Base-by-base conservation (phyloP, 1,140 invertebrate genomes). In the Atta colombica region DNA sequence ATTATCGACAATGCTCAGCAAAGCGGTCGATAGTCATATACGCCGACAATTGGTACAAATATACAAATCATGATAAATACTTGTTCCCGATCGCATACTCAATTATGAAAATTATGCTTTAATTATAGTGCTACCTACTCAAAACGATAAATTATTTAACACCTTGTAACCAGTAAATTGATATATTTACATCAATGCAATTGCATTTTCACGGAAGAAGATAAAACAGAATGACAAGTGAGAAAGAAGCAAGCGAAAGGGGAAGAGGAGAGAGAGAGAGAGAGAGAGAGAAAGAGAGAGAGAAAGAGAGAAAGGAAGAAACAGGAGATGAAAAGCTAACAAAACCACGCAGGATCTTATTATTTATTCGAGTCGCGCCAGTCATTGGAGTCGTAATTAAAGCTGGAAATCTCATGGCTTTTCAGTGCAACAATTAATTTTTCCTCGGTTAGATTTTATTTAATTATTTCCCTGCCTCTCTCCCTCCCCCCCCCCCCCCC, bases 401-500 rank as follows among this genome's bases (percentile, higher is more conserved):
- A 90, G 86, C 63, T 88, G 89, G 86, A 88, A 91, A 89, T 88
- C 87, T 90, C 86, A 49, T 35, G 58, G 60, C 12, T 60, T 89
- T 87, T 84, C 87, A 53, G 61, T 16, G 61, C 60, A 55, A 66
- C 87, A 86, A 90, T 91, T 91, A 91, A 91, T 91, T 88, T 88
- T 90, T 86, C 82, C 63, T 60, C 72, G 16, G 60, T 84, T 75
- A 81, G 84, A 88, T 91, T 91, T 91, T 89, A 88, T 90, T 91
- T 90, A 85, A 91, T 91, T 91, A 90, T 84, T 82, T 53, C 72
- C 71, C 2, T 12, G 28, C 5, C 58, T 51, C 31, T 61, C 63
- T 69, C 3, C 51, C 55, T 31, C 61, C 63, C 72, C 68, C 21
- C 51, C 28, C 18, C 35, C 16, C n/a, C n/a, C n/a, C n/a, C n/a